phyloP scores from a whole-genome alignment of 1,140 invertebrate genomes.

The Planococcus citri region DNA sequence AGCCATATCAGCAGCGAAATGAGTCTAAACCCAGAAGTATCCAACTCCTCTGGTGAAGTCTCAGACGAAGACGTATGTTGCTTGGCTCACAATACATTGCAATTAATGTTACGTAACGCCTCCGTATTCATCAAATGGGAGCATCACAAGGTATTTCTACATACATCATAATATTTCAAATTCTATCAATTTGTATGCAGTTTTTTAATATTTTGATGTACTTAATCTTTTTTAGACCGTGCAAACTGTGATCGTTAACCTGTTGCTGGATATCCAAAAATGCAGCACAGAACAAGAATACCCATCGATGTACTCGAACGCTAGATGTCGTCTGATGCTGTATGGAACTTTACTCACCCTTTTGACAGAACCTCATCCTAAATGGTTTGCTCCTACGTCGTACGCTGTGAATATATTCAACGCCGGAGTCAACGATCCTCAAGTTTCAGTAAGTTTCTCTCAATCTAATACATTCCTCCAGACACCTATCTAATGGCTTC shows the following conservation, averaged over 20 bases:
- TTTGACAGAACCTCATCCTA: background rate
- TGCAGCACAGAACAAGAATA: background rate
- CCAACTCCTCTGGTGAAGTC: background rate
- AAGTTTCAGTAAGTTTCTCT: background rate
- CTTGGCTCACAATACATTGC: background rate
- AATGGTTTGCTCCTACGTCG: background rate
- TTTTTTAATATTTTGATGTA: background rate
- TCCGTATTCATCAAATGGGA: background rate
- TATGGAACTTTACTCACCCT: background rate
- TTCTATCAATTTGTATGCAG: no score
- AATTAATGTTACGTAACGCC: background rate
- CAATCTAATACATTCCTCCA: background rate
- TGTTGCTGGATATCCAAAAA: background rate
- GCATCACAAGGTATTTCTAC: background rate
- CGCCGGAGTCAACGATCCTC: background rate
- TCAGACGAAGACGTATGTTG: background rate
- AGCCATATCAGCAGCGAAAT: background rate
- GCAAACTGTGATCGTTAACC: background rate
- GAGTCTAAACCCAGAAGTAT: background rate
- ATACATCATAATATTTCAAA: no score
- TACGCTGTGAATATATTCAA: background rate
- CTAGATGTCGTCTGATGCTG: background rate
- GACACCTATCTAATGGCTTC: background rate
- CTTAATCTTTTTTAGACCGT: background rate
- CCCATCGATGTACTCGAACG: background rate